Base-by-base conservation (phyloP, 2,888 invertebrate species). In the Elmis aenea region DNA sequence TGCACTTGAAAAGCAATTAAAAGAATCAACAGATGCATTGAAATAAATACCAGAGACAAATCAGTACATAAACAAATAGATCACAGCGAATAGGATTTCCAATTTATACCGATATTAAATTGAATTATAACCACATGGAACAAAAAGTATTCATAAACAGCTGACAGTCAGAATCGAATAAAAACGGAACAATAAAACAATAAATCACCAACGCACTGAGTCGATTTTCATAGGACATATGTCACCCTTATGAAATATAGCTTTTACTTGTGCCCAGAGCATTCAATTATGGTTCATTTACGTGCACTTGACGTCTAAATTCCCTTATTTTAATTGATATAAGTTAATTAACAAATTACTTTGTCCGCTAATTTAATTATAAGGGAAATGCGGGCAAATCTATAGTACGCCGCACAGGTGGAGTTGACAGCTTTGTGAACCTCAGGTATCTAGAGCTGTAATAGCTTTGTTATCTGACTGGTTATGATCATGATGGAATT, bases 391-490 rank as follows among this genome's bases (percentile, higher is more conserved):
- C 58, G 54, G 56, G 55, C 38, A 42, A 48, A 51, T 55, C 53
- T 46, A 50, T 55, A 44, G 48, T 48, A 44, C 20, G 13, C 23
- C 30, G 29, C 48, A 46, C 51, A 51, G 52, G 50, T 57, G 55
- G 38, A 43, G 52, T 36, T 56, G 57, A 56, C 56, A 54, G 54
- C 46, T 54, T 46, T 54, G 50, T 51, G 50, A 52, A 50, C 51
- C 54, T 55, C 55, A 60, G 58, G 58, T 59, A 57, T 57, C 56
- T 52, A 51, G 45, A 55, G 51, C 52, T 51, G 53, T 54, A 55
- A 55, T 57, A 50, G 54, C 53, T 54, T 58, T 53, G 56, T 59
- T 60, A 58, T 58, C 54, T 50, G 52, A 45, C 38, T 48, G 45
- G 45, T 46, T 49, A 39, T 41, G 23, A 37, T 31, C 44, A 49